Evolutionary conservation across 2,888 invertebrate genomes (phyloP), one percentile per base, ranked within the genome.

Genomic region (Amblyjoppa fuscipennis): DNA sequence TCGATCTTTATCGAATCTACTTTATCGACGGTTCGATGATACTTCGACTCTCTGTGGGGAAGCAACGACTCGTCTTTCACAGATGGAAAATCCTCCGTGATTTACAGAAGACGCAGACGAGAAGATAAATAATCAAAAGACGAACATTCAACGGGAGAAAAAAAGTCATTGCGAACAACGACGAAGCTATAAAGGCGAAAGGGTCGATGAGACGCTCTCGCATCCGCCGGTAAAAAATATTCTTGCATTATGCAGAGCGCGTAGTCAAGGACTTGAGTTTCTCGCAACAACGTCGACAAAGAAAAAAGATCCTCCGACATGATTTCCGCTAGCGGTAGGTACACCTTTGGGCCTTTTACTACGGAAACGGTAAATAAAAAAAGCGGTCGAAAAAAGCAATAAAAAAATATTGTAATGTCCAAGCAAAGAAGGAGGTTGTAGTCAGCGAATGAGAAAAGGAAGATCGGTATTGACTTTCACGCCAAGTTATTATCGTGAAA

Each of bases 1-100:
- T 34, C 34, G 6, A 34, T 34, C 34, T 31, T 31, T 31, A 31
- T 90, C 96, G 98, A 90, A 99, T 99, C 92, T 99, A 98, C 94
- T 95, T 99, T 25, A 99, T 99, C 89, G 99, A 99, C 95, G 99
- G 99, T 94, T 99, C 99, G 3, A 99, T 99, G 59, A 98, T 99
- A 77, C 99, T 99, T 5, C 51, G 11, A 2, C 20, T 11, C 13
- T 7, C 13, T 11, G 11, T 4, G 31, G 1, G 0, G 61, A 31
- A 3, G 31, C 61, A 9, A 4, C 31, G 59, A 56, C 1, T 56
- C 3, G 25, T 56, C 25, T 25, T 13, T 31, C 61, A 2, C 28
- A 31, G 16, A 31, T 61, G 31, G 13, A 4, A 11, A 16, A 11
- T 16, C 31, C 28, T 61, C 28, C 6, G 31, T 13, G 5, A 11